Conservation (phyloP, 1,140 invertebrate genomes). For the Drosophila prosaltans region DNA sequence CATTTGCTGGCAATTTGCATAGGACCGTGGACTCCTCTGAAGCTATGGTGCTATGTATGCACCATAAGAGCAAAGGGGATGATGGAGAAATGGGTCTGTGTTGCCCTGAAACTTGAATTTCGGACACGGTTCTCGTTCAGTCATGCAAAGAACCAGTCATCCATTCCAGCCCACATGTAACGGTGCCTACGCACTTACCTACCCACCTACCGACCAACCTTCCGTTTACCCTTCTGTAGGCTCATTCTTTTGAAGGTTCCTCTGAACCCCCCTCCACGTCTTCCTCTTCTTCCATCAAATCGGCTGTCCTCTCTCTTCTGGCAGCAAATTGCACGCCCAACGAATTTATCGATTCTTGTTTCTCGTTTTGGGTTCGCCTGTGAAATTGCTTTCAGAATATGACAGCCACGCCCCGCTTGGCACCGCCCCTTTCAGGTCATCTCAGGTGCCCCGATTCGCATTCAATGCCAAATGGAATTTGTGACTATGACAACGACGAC, state of each 20-base stretch:
- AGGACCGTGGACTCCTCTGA: conserved; percentile 5
- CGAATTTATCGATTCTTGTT: conserved; percentile 80
- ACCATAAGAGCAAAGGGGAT: conserved; percentile 45
- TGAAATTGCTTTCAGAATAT: conserved; percentile 80
- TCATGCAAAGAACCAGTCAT: conserved; percentile 29
- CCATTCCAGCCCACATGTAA: conserved; percentile 7
- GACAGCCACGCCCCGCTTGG: conserved; percentile 59
- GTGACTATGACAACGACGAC: conserved; percentile 47
- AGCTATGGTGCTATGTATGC: background rate
- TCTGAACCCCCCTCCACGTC: conserved; percentile 1
- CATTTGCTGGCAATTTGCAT: conserved; percentile 59
- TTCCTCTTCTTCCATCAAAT: too few species aligned
- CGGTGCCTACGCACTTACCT: conserved; percentile 20
- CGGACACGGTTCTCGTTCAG: conserved; percentile 60
- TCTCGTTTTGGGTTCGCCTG: conserved; percentile 62
- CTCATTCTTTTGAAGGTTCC: conserved; percentile 58
- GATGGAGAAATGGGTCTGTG: too few species aligned
- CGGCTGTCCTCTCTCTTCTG: background rate
- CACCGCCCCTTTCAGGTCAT: conserved; percentile 71
- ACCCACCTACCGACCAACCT: background rate
- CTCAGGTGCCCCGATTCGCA: conserved; percentile 40
- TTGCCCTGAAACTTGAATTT: conserved; percentile 65
- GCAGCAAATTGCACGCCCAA: conserved; percentile 78
- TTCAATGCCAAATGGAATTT: conserved; percentile 72
- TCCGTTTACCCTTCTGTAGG: conserved; percentile 5